phyloP scores from a whole-genome alignment of 2,888 invertebrate genomes.

The Lamproptera curius region DNA sequence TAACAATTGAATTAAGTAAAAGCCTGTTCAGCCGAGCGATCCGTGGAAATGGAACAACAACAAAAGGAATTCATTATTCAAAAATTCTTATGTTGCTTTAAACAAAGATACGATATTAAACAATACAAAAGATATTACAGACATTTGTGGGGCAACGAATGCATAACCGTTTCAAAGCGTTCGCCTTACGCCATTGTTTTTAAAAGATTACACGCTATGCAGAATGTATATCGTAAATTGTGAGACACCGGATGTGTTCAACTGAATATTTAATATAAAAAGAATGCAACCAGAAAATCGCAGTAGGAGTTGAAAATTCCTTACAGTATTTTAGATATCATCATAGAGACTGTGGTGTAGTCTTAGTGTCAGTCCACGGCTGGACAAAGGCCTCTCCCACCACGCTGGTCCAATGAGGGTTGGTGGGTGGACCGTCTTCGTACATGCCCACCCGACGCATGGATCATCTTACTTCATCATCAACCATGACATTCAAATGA shows the following conservation, averaged over 20 bases:
- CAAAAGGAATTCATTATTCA: background rate
- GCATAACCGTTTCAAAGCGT: constrained; percentile 12
- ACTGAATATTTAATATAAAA: background rate
- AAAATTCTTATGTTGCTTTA: background rate
- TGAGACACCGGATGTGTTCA: background rate
- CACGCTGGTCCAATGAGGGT: too few relatives aligned
- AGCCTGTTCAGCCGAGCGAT: too few relatives aligned
- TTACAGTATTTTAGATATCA: background rate
- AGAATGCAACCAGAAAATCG: background rate
- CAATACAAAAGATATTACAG: constrained; percentile 7
- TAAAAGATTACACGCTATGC: constrained; percentile 3
- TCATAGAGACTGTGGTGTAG: background rate
- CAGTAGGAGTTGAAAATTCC: background rate
- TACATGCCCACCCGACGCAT: too few relatives aligned
- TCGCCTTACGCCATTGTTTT: constrained; percentile 10
- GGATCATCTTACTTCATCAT: too few relatives aligned
- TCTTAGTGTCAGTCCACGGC: too few relatives aligned
- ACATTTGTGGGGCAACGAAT: constrained; percentile 9
- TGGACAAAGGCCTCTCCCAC: too few relatives aligned
- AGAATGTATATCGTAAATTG: background rate
- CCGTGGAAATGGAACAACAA: too few relatives aligned
- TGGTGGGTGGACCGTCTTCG: too few relatives aligned
- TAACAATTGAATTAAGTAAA: too few relatives aligned
- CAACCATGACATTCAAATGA: too few relatives aligned
- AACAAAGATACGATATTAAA: constrained; percentile 6